Percentiles rank a stretch among this genome's conserved stretches.
Evolutionary conservation across 2,113 vertebrate species (phyloP).

Genomic region (Tringa solitaria): DNA sequence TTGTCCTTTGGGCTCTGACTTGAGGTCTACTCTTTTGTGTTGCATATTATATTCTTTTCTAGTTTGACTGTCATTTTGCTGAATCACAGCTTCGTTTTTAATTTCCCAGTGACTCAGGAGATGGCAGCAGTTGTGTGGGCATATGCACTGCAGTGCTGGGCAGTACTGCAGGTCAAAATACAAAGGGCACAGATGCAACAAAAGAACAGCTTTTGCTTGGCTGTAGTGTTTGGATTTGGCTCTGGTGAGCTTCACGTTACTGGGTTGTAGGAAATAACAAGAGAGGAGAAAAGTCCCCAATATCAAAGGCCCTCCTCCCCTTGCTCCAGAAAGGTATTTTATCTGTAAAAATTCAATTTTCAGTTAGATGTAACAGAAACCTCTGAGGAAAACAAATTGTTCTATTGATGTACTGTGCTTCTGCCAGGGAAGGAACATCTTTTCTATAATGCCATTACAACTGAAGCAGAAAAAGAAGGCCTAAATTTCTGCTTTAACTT

Average conservation of each 20-base stretch:
- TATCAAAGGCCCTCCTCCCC: neutral
- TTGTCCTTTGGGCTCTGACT: neutral
- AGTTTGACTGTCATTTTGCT: neutral
- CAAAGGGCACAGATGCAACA: neutral
- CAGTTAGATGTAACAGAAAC: neutral
- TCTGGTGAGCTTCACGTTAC: neutral
- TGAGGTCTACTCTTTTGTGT: neutral
- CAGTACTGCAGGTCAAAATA: neutral
- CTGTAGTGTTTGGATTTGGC: neutral
- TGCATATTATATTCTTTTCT: neutral
- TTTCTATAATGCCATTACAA: neutral
- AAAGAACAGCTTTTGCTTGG: neutral
- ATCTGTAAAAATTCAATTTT: neutral
- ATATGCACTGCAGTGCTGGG: neutral
- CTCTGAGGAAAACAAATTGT: neutral
- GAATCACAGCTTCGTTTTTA: conserved; percentile 34
- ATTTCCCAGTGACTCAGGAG: neutral
- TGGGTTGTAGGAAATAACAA: neutral
- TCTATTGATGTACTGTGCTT: neutral
- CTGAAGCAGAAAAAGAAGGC: neutral
- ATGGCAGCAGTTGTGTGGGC: neutral
- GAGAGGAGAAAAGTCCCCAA: neutral
- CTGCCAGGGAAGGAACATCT: neutral
- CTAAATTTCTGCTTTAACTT: neutral
- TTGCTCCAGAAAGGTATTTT: neutral